Evolutionary conservation across 1,140 invertebrate species (phyloP).

Genomic region (Plectrocnemia conspersa): DNA sequence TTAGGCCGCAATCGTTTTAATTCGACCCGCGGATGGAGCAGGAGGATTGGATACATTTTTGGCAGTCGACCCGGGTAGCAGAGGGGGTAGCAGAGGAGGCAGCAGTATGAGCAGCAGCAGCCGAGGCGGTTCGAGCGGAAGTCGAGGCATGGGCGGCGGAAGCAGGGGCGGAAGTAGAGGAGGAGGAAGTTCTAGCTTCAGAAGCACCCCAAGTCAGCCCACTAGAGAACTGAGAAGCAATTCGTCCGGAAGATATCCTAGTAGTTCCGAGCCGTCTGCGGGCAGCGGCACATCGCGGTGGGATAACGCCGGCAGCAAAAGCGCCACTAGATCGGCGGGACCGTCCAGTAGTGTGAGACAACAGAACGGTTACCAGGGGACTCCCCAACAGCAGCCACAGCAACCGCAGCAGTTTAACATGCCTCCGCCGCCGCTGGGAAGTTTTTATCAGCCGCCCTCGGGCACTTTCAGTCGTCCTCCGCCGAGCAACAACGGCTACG

Average conservation of each 20-base stretch:
- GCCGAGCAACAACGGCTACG: slow-evolving; percentile 23
- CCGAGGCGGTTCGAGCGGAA: slow-evolving; percentile 19
- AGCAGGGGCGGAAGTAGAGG: slow-evolving; percentile 2
- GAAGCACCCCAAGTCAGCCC: not conserved
- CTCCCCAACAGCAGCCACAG: not conserved
- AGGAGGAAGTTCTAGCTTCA: not conserved
- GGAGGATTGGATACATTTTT: too few species aligned
- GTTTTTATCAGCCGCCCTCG: slow-evolving; percentile 21
- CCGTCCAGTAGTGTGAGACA: slow-evolving; percentile 3
- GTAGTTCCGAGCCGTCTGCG: not conserved
- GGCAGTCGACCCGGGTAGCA: not conserved
- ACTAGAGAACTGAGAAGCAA: not conserved
- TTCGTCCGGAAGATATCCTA: not conserved
- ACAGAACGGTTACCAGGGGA: slow-evolving; percentile 11
- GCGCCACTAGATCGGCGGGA: slow-evolving; percentile 1
- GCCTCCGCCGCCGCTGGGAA: slow-evolving; percentile 25
- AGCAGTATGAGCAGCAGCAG: slow-evolving; percentile 10
- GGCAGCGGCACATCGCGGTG: slow-evolving; percentile 14
- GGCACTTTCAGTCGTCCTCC: slow-evolving; percentile 22
- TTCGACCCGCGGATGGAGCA: slow-evolving; percentile 34
- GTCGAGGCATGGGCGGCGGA: slow-evolving; percentile 32
- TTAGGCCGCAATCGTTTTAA: slow-evolving; percentile 27
- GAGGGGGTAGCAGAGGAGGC: slow-evolving; percentile 11
- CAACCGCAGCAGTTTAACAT: slow-evolving; percentile 21
- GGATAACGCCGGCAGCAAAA: slow-evolving; percentile 14